Base-by-base conservation (phyloP, 1,140 invertebrate genomes). In the Drosophila fuyamai region DNA sequence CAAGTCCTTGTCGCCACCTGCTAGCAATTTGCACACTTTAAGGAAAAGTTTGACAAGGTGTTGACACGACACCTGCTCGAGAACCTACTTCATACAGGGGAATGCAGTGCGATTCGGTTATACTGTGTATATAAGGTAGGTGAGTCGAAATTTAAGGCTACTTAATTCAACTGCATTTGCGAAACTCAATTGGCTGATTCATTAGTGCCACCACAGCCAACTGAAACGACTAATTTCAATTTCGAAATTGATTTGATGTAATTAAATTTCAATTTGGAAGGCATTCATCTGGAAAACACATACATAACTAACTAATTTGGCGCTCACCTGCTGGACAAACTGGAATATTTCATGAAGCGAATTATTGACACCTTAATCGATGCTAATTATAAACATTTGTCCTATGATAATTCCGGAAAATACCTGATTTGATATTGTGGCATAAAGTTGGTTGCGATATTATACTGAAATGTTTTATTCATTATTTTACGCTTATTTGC, bases 31-130 rank as follows among this genome's bases (percentile, higher is more conserved):
- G 56, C 73, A 63, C 76, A 74, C 81, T 78, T 50, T 55, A 73
- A 50, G 74, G 70, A 41, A 73, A 79, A 76, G 60, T 82, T 77
- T 79, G 70, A 68, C 82, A 76, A 82, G 66, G 70, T 86, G 79
- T 82, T 82, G 83, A 86, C 70, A 86, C 65, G 79, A 77, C 47
- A 68, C 62, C 72, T 57, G 43, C 29, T 55, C 16, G 36, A 41
- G 63, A 16, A 36, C 41, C 16, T 62, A 23, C 23, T 48, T 29
- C 12, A 41, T 14, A 3, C 5, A 27, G 35, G 10, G 27, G 29
- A 71, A 41, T 50, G 16, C 29, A 48, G 59, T 41, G 27, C 55
- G 23, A 57, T 43, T 50, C 27, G 32, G 32, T 5, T 18, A 35
- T 62, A 27, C 41, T 8, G 18, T n/a, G 9, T 14, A 8, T 14